Evolutionary conservation across 2,113 vertebrate species (phyloP).

Genomic region (Cavia aperea): DNA sequence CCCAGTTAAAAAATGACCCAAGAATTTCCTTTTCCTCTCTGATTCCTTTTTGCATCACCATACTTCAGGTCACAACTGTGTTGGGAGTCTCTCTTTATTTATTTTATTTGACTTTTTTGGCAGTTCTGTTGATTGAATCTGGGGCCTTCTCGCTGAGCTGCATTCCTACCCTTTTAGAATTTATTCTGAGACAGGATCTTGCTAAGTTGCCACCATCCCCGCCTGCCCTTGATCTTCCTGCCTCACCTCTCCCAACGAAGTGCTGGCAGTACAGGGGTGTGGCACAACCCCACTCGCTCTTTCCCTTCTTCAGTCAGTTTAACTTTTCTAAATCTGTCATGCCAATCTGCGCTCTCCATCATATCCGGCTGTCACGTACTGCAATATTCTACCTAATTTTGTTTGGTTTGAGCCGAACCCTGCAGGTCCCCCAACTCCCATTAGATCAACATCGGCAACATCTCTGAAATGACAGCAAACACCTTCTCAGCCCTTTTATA

Average conservation of each 20-base stretch:
- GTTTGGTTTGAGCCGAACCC: not conserved
- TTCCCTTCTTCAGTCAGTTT: not conserved
- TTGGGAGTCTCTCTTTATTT: not conserved
- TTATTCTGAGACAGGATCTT: not conserved
- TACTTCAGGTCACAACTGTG: not conserved
- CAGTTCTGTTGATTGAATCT: not conserved
- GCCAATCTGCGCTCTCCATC: not conserved
- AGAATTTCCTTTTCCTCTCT: not conserved
- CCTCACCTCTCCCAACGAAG: not conserved
- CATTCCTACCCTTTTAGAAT: not conserved
- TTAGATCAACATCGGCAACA: not conserved
- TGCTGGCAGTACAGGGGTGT: not conserved
- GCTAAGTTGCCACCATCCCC: not conserved
- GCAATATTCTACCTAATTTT: not conserved
- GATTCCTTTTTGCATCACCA: not conserved
- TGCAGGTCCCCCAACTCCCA: not conserved
- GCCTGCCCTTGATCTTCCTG: not conserved
- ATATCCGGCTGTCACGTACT: not conserved
- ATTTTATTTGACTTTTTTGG: not conserved
- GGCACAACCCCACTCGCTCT: not conserved
- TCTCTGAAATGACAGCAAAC: not conserved
- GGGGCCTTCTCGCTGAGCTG: not conserved
- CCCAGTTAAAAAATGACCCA: not conserved
- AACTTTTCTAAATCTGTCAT: not conserved
- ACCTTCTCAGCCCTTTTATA: not conserved